Evolutionary conservation across 2,113 vertebrate species (phyloP).

Genomic region (Charadrius vociferus): DNA sequence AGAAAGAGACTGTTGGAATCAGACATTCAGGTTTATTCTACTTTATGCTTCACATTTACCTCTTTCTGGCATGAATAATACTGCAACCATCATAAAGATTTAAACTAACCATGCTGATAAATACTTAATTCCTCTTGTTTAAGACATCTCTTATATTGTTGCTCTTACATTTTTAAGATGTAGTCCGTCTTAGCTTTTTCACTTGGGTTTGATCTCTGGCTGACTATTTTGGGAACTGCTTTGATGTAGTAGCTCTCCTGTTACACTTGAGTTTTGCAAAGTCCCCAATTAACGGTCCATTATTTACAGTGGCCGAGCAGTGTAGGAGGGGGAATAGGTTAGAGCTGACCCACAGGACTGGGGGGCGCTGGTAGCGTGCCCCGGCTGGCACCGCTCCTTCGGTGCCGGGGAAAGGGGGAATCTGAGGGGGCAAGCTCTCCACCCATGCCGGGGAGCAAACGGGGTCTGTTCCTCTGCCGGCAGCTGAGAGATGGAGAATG

Average conservation of each 20-base stretch:
- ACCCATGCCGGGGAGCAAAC: fast-evolving
- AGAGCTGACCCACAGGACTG: neutral
- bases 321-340: fast-evolving
- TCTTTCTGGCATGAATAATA: neutral
- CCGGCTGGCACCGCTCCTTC: neutral
- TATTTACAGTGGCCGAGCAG: neutral
- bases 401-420: fast-evolving
- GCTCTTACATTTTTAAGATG: neutral
- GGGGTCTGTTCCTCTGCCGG: neutral
- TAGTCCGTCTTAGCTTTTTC: neutral
- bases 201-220: neutral
- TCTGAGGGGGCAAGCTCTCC: neutral
- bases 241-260: neutral
- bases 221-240: neutral
- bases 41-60: neutral
- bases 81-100: neutral
- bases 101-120: neutral
- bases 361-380: neutral
- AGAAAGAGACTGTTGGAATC: neutral
- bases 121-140: neutral
- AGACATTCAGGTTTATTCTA: neutral
- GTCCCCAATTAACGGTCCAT: neutral
- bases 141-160: neutral
- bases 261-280: neutral
- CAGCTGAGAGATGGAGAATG: neutral